A percentile compares a stretch with the other conserved stretches of the same genome.
Conservation (phyloP, 2,113 vertebrate genomes). For the Rhynchomys soricoides region DNA sequence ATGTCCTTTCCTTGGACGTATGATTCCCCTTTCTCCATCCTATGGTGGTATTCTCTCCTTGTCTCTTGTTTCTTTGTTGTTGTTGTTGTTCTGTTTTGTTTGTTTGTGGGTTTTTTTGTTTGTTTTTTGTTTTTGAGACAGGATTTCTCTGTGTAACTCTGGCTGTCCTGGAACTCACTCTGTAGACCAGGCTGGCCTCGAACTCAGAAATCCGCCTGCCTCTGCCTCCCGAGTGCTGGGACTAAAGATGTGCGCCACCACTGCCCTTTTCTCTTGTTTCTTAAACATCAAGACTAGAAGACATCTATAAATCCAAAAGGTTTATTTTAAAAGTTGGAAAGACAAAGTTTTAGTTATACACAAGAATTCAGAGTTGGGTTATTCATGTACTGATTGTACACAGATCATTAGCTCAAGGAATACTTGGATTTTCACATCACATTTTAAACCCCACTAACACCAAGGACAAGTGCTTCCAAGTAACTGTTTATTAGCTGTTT, state of each 20-base stretch:
- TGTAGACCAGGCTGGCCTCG: no score
- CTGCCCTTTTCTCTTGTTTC: not conserved
- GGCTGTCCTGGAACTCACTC: no score
- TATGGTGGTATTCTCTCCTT: not conserved
- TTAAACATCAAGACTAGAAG: not conserved
- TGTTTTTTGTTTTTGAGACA: no score
- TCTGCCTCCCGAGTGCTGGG: no score
- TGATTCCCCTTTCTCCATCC: not conserved
- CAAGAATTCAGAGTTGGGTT: accelerated
- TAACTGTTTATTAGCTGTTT: not conserved
- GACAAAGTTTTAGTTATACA: not conserved
- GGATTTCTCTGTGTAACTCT: no score
- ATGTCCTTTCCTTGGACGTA: not conserved
- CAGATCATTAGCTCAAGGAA: not conserved
- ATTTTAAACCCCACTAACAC: not conserved
- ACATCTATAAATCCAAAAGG: not conserved
- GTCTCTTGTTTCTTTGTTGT: not conserved
- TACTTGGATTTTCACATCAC: not conserved
- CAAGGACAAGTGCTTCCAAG: conserved; percentile 3
- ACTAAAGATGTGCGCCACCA: no score
- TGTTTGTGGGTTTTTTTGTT: no score
- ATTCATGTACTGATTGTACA: not conserved
- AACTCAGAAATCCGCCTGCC: no score
- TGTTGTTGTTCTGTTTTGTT: no score
- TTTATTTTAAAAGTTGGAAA: not conserved